Percentiles rank a stretch among this genome's conserved stretches.
Conservation (phyloP, 2,113 vertebrate genomes). For the Atractosteus spatula region DNA sequence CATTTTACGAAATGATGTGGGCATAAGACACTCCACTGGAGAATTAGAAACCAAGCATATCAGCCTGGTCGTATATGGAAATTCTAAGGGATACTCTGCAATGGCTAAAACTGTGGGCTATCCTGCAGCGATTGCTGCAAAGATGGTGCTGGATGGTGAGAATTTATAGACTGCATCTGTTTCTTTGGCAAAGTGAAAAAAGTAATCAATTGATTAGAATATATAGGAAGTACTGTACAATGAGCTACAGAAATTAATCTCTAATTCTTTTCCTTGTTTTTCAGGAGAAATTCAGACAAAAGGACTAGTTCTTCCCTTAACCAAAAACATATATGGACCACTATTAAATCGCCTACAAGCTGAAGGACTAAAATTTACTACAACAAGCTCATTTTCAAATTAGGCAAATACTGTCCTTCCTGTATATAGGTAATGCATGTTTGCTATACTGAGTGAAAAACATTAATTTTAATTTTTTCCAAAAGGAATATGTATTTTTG, state of each 20-base stretch:
- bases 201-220: too few relatives aligned
- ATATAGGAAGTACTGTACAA: not conserved
- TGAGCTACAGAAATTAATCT: not conserved
- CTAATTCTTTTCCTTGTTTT: conserved; percentile 20
- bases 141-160: conserved; percentile 91
- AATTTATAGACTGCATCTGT: too few relatives aligned
- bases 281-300: conserved; percentile 84
- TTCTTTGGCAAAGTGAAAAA: too few relatives aligned
- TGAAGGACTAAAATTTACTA: conserved; percentile 79
- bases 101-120: conserved; percentile 97
- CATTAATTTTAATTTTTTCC: too few relatives aligned
- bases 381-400: conserved; percentile 66
- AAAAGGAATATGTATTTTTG: too few relatives aligned
- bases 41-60: conserved; percentile 87
- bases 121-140: conserved; percentile 85
- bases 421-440: too few relatives aligned
- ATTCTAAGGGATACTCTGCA: conserved; percentile 83
- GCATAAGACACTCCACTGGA: conserved; percentile 84
- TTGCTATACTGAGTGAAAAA: too few relatives aligned
- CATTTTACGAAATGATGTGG: conserved; percentile 85
- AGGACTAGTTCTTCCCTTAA: conserved; percentile 84
- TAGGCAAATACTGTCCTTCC: conserved; percentile 20
- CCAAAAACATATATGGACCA: conserved; percentile 81
- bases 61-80: conserved; percentile 88
- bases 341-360: conserved; percentile 74